A percentile compares a stretch with the other conserved stretches of the same genome.
Conservation (phyloP, 2,797 vertebrate genomes). For the Buphagus erythrorhynchus region DNA sequence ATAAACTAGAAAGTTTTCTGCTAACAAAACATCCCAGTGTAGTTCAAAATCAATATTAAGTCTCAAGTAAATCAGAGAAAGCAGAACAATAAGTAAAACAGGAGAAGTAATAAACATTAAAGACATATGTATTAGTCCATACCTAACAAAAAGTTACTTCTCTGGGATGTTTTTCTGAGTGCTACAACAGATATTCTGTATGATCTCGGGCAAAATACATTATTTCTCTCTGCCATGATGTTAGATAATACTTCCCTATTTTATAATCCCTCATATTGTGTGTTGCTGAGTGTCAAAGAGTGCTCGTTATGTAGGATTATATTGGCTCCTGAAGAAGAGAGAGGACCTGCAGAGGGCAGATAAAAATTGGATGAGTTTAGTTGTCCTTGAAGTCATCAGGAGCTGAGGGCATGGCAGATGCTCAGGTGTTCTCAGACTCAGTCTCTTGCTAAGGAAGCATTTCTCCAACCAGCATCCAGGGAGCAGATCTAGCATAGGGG, state of each 20-base stretch:
- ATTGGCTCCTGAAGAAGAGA: not conserved
- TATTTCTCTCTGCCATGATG: not conserved
- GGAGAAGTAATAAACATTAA: not conserved
- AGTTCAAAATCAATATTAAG: not conserved
- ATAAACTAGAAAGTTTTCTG: not conserved
- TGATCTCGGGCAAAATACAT: not conserved
- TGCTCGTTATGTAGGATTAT: not conserved
- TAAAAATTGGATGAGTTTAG: not conserved
- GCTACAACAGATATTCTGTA: not conserved
- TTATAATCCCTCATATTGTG: not conserved
- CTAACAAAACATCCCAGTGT: not conserved
- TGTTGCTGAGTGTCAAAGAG: not conserved
- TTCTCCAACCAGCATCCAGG: not conserved
- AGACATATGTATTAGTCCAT: not conserved
- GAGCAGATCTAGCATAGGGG: not conserved
- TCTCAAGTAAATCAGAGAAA: not conserved
- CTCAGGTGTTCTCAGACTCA: not conserved
- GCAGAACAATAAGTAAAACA: not conserved
- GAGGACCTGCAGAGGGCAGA: not conserved
- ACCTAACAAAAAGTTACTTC: not conserved
- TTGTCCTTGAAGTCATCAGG: not conserved
- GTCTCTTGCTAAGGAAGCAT: not conserved
- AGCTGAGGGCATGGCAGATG: not conserved
- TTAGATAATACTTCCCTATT: not conserved
- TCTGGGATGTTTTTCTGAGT: not conserved